A percentile compares a stretch with the other conserved stretches of the same genome.
Evolutionary conservation across 1,140 invertebrate species (phyloP).

Genomic region (Idris sp.): DNA sequence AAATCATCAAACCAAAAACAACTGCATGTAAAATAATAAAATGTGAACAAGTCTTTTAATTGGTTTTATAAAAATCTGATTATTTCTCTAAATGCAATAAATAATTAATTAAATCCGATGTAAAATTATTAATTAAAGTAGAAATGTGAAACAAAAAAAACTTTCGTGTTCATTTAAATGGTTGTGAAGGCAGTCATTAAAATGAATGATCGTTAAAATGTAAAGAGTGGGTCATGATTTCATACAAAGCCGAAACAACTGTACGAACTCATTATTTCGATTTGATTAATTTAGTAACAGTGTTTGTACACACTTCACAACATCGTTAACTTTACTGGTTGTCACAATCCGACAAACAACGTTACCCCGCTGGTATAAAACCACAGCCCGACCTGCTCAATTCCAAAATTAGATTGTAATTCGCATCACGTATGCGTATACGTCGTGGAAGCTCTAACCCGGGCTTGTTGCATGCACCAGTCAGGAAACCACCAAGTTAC

Average conservation of each 20-base stretch:
- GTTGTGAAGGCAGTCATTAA: no score
- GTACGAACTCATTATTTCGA: conserved; percentile 40
- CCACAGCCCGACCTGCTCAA: conserved; percentile 50
- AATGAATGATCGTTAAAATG: conserved; percentile 36
- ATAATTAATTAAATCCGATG: no score
- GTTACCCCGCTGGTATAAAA: conserved; percentile 44
- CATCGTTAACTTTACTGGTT: conserved; percentile 53
- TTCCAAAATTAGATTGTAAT: conserved; percentile 61
- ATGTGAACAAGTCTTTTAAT: no score
- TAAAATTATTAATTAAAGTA: no score
- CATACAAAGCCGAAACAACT: conserved; percentile 16
- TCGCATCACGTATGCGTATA: conserved; percentile 61
- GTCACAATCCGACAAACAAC: conserved; percentile 56
- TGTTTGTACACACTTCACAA: conserved; percentile 53
- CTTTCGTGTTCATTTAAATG: no score
- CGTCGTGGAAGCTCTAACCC: conserved; percentile 53
- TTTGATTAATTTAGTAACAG: conserved; percentile 50
- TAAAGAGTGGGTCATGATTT: conserved; percentile 16
- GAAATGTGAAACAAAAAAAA: no score
- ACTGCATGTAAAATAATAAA: no score
- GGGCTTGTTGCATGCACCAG: conserved; percentile 37
- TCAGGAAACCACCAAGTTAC: conserved; percentile 67
- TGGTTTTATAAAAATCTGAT: no score
- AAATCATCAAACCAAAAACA: no score
- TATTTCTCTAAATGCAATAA: no score